These are phyloP conservation scores for Falco columbarius DNA, from an alignment of 2,797 vertebrate species.

Conservation along the genomic window DNA sequence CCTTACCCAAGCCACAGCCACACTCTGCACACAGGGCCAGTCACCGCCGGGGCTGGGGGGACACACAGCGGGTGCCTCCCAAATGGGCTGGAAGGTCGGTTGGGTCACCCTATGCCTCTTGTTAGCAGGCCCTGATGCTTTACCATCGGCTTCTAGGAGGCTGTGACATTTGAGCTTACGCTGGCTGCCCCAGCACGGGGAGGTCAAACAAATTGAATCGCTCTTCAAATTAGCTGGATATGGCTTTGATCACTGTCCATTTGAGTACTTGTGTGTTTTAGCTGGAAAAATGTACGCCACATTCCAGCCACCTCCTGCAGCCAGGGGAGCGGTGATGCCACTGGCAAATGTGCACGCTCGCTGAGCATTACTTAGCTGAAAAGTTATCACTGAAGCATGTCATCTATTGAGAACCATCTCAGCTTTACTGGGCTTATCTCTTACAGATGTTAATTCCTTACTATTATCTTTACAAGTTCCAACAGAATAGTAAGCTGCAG, in stretches of 20 bases:
- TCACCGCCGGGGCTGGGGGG: neutral
- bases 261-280: neutral
- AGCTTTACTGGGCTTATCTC: neutral
- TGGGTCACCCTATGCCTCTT: neutral
- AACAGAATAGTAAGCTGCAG: slow-evolving; percentile 14
- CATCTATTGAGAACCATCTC: neutral
- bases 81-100: neutral
- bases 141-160: neutral
- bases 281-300: neutral
- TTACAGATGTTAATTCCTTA: slow-evolving; percentile 27
- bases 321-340: neutral
- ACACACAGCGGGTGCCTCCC: neutral
- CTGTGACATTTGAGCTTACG: neutral
- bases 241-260: neutral
- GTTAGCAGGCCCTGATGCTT: neutral
- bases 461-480: slow-evolving; percentile 24
- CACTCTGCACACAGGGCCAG: neutral
- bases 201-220: slow-evolving; percentile 59
- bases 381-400: neutral
- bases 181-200: slow-evolving; percentile 3
- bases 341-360: rapidly evolving
- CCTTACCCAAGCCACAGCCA: neutral
- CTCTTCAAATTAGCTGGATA: slow-evolving; percentile 35
- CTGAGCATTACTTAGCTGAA: neutral
- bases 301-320: neutral